These are phyloP conservation scores for Neotragus pygmaeus DNA, from an alignment of 2,113 vertebrate genomes.

Conservation along the genomic window DNA sequence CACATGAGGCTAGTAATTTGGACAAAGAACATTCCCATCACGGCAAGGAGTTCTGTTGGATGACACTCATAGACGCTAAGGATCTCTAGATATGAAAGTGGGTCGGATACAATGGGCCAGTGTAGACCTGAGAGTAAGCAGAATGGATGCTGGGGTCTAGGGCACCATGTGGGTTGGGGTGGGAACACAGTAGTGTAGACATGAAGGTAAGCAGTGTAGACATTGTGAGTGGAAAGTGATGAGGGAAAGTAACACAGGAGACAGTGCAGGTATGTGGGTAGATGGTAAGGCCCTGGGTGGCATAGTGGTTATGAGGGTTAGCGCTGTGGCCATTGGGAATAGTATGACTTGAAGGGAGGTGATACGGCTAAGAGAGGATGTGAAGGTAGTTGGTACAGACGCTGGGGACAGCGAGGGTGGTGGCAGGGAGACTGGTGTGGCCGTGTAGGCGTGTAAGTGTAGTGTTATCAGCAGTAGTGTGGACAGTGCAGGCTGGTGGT, in stretches of 20 bases:
- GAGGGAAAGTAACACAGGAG: no score
- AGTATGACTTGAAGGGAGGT: not conserved
- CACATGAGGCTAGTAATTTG: accelerated
- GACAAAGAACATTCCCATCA: not conserved
- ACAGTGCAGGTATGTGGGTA: not conserved
- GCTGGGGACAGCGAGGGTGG: not conserved
- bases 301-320: accelerated
- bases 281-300: not conserved
- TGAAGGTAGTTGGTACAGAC: not conserved
- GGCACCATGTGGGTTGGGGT: accelerated
- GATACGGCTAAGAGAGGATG: not conserved
- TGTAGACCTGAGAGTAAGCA: not conserved
- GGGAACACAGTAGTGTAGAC: not conserved
- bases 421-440: not conserved
- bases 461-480: accelerated
- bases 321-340: not conserved
- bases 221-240: accelerated
- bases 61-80: accelerated
- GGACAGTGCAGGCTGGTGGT: not conserved
- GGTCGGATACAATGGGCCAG: not conserved
- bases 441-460: accelerated
- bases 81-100: not conserved
- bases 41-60: not conserved
- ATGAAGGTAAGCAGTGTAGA: not conserved
- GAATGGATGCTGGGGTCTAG: accelerated